Evolutionary conservation across 2,888 invertebrate genomes (phyloP), one percentile per base, ranked within the genome.

Genomic region (Macrosiphum euphorbiae): DNA sequence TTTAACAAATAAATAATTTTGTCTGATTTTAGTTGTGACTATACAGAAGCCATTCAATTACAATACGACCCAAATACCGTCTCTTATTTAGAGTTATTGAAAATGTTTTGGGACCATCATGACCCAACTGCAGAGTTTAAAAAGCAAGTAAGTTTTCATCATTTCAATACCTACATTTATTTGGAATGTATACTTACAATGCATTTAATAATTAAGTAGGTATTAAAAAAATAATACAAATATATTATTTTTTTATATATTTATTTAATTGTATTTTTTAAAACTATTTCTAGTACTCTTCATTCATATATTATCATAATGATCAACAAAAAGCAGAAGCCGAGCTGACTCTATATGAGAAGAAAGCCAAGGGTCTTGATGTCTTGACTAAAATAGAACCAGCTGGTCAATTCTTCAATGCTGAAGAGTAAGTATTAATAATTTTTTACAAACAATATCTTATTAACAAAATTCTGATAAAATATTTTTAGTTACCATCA

Each of bases 21-120:
- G 95, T 94, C 95, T 95, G 95, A 95, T 96, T 96, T 94, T 96
- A 99, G 99, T 95, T 98, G 98, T 28, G 98, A 99, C 96, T 99
- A 99, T 96, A 99, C 98, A 35, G 99, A 99, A 96, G 98, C 98
- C 44, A 97, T 99, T 94, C 98, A 99, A 96, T 97, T 99, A 95
- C 98, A 99, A 95, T 99, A 97, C 95, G 98, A 99, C 96, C 98
- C 99, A 13, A 97, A 97, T 94, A 96, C 97, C 4, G 97, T 98
- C 35, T 97, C 97, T 0, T 99, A 97, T 95, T 96, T 97, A 93
- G 97, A 98, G 41, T 96, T 99, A 47, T 96, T 99, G 92, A 96
- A 97, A 94, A 96, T 98, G 95, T 99, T 99, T 96, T 99, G 99
- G 99, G 97, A 97, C 94, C 98, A 98, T 96, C 99, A 99, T 96